These are phyloP conservation scores for Omphaloscelis lunosa DNA, from an alignment of 2,888 invertebrate species.

Conservation along the genomic window DNA sequence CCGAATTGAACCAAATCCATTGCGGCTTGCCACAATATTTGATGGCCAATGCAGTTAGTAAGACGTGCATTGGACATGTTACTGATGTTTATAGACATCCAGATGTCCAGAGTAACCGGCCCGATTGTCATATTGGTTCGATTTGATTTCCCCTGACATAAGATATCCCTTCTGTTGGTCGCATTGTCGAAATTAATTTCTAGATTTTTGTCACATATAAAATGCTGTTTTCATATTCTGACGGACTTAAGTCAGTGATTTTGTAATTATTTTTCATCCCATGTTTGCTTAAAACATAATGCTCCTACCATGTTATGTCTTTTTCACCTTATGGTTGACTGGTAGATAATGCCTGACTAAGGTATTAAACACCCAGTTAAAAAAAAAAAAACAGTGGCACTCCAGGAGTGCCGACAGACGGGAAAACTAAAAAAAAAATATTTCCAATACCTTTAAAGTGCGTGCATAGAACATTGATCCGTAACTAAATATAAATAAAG, in stretches of 20 bases:
- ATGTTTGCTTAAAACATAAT: not conserved
- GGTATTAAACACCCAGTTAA: not conserved
- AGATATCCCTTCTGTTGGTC: not conserved
- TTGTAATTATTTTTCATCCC: not conserved
- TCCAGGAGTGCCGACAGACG: no score
- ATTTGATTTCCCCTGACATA: constrained; percentile 18
- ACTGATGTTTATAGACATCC: constrained; percentile 63
- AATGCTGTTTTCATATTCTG: not conserved
- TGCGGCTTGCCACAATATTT: constrained; percentile 13
- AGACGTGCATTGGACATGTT: constrained; percentile 55
- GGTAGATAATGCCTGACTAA: not conserved
- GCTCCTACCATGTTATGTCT: not conserved
- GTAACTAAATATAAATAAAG: no score
- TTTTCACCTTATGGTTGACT: not conserved
- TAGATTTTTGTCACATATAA: not conserved
- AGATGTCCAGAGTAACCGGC: constrained; percentile 47
- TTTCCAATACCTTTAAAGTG: no score
- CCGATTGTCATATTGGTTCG: constrained; percentile 31
- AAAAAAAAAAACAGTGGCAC: not conserved
- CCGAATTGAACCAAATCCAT: constrained; percentile 39
- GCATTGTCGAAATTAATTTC: not conserved
- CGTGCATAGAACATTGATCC: no score
- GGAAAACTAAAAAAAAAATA: no score
- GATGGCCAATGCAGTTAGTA: constrained; percentile 41
- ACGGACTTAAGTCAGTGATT: not conserved